Evolutionary conservation across 2,888 invertebrate genomes (phyloP), one percentile per base, ranked within the genome.

Genomic region (Agrochola circellaris): DNA sequence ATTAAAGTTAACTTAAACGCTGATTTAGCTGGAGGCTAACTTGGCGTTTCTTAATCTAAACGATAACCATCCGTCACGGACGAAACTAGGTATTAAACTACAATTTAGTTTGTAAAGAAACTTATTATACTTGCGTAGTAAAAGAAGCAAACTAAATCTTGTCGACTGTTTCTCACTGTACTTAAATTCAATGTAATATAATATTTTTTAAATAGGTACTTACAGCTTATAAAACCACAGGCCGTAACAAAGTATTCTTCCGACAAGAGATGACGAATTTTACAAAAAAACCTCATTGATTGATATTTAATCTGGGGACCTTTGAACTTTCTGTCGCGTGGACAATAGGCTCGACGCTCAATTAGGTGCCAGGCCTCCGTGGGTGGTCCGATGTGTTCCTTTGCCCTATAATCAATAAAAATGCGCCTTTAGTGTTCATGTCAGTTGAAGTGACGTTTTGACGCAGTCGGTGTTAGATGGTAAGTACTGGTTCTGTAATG

Each of bases 351-450:
- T 88, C 84, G 90, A 89, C 87, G 91, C 91, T 93, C 94, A 95
- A 95, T 96, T 94, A 94, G 89, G 83, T 77, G 88, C 84, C 89
- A 86, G 83, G 82, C 86, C 90, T 82, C 91, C 81, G 89, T 91
- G 94, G 96, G 96, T 92, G 95, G 96, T 94, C 95, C 82, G 64
- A 86, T 89, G 74, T 89, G 85, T 89, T 90, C 83, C 88, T 92
- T 91, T 91, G 93, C 92, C 93, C 91, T 93, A 87, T 91, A 93
- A 93, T 93, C 91, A 94, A 93, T 93, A 91, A 93, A 91, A 91
- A 89, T 86, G 82, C 85, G 90, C 85, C 89, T 92, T 90, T 90
- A 87, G 86, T 91, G 87, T 89, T 84, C 90, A 83, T 90, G 90
- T 92, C 91, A 90, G 83, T 82, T 86, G 81, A 88, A 89, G 86